A percentile compares a stretch with the other conserved stretches of the same genome.
These are phyloP conservation scores for Machaerirhynchus nigripectus DNA, from an alignment of 2,113 vertebrate species.

Conservation along the genomic window DNA sequence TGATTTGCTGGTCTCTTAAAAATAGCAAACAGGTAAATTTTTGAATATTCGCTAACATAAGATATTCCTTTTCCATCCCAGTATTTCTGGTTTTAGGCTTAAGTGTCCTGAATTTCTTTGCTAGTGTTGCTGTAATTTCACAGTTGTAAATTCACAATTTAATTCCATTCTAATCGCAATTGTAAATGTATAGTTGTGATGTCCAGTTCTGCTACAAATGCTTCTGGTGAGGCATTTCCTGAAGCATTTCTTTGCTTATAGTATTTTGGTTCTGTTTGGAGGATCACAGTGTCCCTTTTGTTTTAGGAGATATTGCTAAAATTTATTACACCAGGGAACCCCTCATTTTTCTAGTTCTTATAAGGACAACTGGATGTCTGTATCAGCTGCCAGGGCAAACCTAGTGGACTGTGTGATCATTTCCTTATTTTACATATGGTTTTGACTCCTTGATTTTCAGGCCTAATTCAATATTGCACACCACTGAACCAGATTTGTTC, in stretches of 20 bases:
- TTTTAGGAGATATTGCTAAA: neutral
- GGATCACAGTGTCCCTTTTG: neutral
- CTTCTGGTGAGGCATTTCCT: neutral
- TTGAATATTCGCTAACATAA: neutral
- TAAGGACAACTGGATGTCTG: neutral
- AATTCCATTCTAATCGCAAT: neutral
- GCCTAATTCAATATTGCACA: neutral
- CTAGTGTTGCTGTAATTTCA: neutral
- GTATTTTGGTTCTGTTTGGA: neutral
- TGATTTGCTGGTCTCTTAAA: neutral
- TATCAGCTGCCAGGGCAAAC: neutral
- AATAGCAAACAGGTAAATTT: neutral
- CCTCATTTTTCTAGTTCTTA: neutral
- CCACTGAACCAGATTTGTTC: neutral
- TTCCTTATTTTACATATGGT: neutral
- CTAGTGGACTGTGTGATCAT: neutral
- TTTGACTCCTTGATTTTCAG: neutral
- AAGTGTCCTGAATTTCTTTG: neutral
- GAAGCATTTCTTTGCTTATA: neutral
- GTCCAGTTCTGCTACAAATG: neutral
- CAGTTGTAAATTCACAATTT: neutral
- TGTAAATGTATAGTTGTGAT: neutral
- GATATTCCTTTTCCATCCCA: neutral
- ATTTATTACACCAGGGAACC: neutral
- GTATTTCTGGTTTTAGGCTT: neutral